Evolutionary conservation across 2,113 vertebrate species (phyloP).

Genomic region (Ptilorrhoa leucosticta): DNA sequence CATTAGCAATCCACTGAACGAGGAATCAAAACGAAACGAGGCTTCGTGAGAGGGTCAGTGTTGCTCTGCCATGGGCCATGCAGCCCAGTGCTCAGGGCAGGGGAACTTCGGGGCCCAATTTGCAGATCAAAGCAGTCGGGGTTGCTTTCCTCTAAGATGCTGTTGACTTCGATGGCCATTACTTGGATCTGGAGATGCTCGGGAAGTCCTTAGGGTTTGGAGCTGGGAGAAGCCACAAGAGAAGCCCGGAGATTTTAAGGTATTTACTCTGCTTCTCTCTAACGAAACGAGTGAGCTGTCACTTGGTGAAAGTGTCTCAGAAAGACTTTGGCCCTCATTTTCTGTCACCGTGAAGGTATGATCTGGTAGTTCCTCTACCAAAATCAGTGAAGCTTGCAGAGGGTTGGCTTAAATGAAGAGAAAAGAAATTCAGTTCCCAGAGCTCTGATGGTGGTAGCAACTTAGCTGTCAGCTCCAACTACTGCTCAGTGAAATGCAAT

Average conservation of each 20-base stretch:
- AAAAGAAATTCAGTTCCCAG: conserved; percentile 21
- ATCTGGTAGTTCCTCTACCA: neutral
- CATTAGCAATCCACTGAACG: neutral
- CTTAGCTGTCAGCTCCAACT: conserved; percentile 55
- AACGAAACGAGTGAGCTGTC: neutral
- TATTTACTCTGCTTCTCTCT: neutral
- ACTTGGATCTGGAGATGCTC: neutral
- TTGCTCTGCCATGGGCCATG: neutral
- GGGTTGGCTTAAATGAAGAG: conserved; percentile 32
- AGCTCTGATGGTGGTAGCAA: conserved; percentile 47
- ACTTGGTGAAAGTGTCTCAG: neutral
- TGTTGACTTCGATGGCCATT: neutral
- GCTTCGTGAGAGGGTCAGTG: neutral
- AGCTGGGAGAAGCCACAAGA: neutral
- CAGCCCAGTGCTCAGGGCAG: neutral
- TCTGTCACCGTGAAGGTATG: neutral
- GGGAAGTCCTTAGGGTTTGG: neutral
- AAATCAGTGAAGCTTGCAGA: conserved; percentile 24
- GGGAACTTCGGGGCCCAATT: neutral
- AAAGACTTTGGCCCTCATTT: neutral
- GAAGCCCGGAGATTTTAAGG: neutral
- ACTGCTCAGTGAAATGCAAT: conserved; percentile 21
- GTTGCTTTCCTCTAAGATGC: neutral
- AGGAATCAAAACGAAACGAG: neutral
- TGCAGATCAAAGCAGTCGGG: neutral